phyloP scores from a whole-genome alignment of 2,888 invertebrate species.

The Tromatobia lineatoria region DNA sequence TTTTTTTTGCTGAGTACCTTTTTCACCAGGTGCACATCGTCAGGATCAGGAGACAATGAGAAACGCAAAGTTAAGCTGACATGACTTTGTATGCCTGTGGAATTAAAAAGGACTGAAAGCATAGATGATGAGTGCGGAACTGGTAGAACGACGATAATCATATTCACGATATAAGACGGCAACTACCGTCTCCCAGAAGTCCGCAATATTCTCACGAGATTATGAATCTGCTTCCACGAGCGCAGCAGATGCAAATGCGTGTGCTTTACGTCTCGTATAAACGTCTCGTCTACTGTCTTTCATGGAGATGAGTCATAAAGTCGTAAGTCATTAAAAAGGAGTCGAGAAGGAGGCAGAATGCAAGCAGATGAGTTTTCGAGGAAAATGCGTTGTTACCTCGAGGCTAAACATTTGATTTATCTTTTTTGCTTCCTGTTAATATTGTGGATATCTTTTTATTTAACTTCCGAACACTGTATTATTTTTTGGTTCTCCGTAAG shows the following conservation, averaged over 20 bases:
- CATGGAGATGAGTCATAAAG: conserved; percentile 48
- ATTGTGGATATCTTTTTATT: not conserved
- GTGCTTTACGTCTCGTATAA: conserved; percentile 12
- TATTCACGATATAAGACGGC: conserved; percentile 22
- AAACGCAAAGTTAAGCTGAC: conserved; percentile 4
- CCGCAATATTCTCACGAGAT: conserved; percentile 41
- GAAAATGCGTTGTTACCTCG: conserved; percentile 5
- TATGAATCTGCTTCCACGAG: conserved; percentile 21
- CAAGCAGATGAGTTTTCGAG: conserved; percentile 4
- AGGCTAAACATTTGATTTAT: not conserved
- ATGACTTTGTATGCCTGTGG: not conserved
- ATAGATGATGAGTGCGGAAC: not conserved
- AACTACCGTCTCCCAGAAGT: not conserved
- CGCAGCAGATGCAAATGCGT: conserved; percentile 29
- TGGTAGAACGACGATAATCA: conserved; percentile 1
- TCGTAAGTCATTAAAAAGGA: conserved; percentile 28
- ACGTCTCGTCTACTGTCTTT: conserved; percentile 41
- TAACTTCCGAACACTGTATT: not conserved
- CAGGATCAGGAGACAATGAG: conserved; percentile 5
- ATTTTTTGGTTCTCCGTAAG: no score
- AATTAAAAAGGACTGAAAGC: not conserved
- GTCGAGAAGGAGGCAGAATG: not conserved
- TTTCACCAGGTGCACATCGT: not conserved
- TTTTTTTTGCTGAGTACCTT: conserved; percentile 12
- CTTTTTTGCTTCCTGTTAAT: not conserved